phyloP scores from a whole-genome alignment of 1,140 invertebrate genomes.

The Platyscapa corneri region DNA sequence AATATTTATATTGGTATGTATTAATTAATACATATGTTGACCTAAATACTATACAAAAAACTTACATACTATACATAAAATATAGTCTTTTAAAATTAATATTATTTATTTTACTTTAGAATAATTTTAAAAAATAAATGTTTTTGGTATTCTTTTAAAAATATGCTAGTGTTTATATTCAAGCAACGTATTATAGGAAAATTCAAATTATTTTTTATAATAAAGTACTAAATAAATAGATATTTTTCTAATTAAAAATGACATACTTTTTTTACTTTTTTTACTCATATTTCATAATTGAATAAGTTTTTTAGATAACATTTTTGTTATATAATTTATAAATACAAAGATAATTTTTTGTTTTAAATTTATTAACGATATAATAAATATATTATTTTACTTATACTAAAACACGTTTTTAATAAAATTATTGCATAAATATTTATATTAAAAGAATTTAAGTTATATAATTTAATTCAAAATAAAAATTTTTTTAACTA shows the following conservation, averaged over 20 bases:
- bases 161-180: neutral
- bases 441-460: too few relatives aligned
- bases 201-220: slow-evolving; percentile 40
- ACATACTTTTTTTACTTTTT: neutral
- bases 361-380: too few relatives aligned
- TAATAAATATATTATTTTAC: too few relatives aligned
- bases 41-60: slow-evolving; percentile 23
- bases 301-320: too few relatives aligned
- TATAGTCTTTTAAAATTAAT: neutral
- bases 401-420: too few relatives aligned
- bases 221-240: slow-evolving; percentile 23
- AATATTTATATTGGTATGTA: slow-evolving; percentile 18
- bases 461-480: too few relatives aligned
- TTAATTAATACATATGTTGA: neutral
- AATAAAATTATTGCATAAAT: too few relatives aligned
- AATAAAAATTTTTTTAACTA: too few relatives aligned
- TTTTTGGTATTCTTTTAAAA: slow-evolving; percentile 27
- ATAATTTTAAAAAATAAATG: neutral
- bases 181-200: slow-evolving; percentile 2
- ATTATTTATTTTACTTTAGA: neutral
- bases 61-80: slow-evolving; percentile 21
- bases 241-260: slow-evolving; percentile 41
- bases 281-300: neutral
- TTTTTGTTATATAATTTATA: too few relatives aligned
- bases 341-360: too few relatives aligned